These are phyloP conservation scores for Adelognathus sp. DNA, from an alignment of 2,888 invertebrate genomes.

Conservation along the genomic window DNA sequence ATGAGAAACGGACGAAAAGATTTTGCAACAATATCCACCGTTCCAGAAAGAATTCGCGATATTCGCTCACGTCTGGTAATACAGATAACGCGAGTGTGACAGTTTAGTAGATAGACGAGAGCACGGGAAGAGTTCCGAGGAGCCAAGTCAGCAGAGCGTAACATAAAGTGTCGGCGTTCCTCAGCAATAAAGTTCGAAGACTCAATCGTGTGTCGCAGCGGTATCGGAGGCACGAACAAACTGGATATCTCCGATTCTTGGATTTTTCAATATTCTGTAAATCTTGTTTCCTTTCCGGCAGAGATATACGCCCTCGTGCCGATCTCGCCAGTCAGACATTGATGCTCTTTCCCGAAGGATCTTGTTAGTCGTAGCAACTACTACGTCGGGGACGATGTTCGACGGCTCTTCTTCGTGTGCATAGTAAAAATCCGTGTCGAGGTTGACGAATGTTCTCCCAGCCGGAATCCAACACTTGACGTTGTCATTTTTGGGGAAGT, in stretches of 20 bases:
- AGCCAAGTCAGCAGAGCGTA: neutral
- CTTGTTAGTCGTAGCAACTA: conserved; percentile 64
- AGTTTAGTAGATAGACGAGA: neutral
- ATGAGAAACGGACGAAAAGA: neutral
- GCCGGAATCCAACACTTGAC: conserved; percentile 3
- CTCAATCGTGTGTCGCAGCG: neutral
- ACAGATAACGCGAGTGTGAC: neutral
- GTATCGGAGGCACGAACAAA: conserved; percentile 4
- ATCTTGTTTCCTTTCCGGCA: neutral
- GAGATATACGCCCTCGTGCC: neutral
- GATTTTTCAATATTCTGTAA: neutral
- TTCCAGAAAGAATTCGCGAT: neutral
- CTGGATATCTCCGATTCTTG: neutral
- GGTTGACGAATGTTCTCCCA: conserved; percentile 16
- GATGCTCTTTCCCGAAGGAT: conserved; percentile 55
- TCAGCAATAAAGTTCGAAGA: neutral
- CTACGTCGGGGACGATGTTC: conserved; percentile 8
- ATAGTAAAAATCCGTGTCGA: conserved; percentile 18
- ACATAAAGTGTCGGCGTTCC: neutral
- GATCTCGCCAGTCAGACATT: conserved; percentile 2
- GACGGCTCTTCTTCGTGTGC: conserved; percentile 32
- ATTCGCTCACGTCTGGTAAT: conserved; percentile 7
- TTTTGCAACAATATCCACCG: too few species aligned
- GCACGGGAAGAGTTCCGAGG: neutral
- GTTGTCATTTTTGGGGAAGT: conserved; percentile 4